A percentile compares a stretch with the other conserved stretches of the same genome.
Evolutionary conservation across 2,888 invertebrate genomes (phyloP).

Genomic region (Microplitis deprimator): DNA sequence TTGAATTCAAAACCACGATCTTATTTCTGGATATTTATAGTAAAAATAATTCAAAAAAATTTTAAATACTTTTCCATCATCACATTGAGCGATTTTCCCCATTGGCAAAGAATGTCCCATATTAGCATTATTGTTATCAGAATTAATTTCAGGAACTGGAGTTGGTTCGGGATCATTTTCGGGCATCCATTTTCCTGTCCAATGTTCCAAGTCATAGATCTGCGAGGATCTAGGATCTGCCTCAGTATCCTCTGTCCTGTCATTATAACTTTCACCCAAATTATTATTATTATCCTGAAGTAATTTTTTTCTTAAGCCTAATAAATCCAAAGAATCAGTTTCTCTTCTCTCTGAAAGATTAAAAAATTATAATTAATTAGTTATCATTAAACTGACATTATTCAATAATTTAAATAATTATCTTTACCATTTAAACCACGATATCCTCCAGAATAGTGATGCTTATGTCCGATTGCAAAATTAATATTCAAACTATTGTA

Average conservation of each 20-base stretch:
- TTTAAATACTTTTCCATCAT: constrained; percentile 77
- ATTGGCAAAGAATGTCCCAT: constrained; percentile 72
- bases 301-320: not conserved
- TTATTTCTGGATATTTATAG: not conserved
- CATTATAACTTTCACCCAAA: not conserved
- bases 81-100: constrained; percentile 76
- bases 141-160: constrained; percentile 57
- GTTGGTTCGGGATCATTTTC: constrained; percentile 58
- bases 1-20: too few species aligned
- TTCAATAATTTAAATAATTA: not conserved
- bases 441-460: not conserved
- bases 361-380: not conserved
- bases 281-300: not conserved
- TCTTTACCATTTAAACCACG: not conserved
- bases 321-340: not conserved
- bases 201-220: constrained; percentile 54
- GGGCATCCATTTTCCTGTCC: constrained; percentile 71
- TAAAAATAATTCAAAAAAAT: constrained; percentile 45
- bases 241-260: not conserved
- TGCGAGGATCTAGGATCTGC: not conserved
- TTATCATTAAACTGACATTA: too few species aligned
- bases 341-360: not conserved
- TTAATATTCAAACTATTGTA: constrained; percentile 8
- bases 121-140: constrained; percentile 34
- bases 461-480: not conserved